These are phyloP conservation scores for Regulus satrapa DNA, from an alignment of 2,113 vertebrate species.

Conservation along the genomic window DNA sequence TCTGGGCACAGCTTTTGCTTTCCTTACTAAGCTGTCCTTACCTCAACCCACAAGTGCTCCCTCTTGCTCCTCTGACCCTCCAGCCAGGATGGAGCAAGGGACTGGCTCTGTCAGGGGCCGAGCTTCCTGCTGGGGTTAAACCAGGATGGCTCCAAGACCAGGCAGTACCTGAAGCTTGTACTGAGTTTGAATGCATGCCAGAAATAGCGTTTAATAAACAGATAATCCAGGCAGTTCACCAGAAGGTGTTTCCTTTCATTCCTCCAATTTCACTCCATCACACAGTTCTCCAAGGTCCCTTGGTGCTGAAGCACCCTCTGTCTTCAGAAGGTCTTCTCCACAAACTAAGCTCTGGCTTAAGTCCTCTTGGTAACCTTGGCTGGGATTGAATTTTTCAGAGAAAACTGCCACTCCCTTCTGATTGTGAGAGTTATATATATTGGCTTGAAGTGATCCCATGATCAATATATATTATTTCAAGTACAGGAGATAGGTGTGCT, in stretches of 20 bases:
- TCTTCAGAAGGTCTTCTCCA: not conserved
- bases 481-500: not conserved
- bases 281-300: not conserved
- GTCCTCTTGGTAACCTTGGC: not conserved
- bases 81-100: rapidly evolving
- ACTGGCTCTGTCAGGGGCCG: not conserved
- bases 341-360: not conserved
- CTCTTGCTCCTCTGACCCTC: not conserved
- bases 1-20: not conserved
- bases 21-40: not conserved
- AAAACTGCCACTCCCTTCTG: not conserved
- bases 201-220: not conserved
- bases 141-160: not conserved
- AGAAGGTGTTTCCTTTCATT: not conserved
- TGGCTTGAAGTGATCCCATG: not conserved
- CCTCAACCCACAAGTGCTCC: not conserved
- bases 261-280: not conserved
- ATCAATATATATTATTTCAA: not conserved
- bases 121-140: not conserved
- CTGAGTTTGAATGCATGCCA: not conserved
- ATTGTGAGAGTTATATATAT: not conserved
- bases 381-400: not conserved
- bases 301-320: not conserved
- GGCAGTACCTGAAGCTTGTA: not conserved
- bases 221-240: not conserved